These are phyloP conservation scores for Mola mola DNA, from an alignment of 2,113 vertebrate genomes.

Conservation along the genomic window DNA sequence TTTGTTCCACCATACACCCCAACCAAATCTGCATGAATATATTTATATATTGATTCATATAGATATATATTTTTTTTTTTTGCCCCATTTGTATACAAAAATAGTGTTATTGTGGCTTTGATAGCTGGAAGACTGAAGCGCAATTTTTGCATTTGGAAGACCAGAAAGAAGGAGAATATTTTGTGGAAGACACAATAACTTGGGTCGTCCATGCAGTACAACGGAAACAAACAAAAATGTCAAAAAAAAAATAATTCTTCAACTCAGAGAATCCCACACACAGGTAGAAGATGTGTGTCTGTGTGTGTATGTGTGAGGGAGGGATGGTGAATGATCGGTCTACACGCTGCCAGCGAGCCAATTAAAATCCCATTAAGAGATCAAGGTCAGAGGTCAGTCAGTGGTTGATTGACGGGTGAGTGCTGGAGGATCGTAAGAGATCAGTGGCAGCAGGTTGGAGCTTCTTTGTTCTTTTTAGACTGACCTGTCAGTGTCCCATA, in stretches of 20 bases:
- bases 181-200: slow-evolving; percentile 77
- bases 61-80: slow-evolving; percentile 58
- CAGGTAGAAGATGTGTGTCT: slow-evolving; percentile 34
- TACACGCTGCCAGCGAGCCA: slow-evolving; percentile 52
- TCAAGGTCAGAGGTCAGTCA: slow-evolving; percentile 46
- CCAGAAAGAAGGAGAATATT: slow-evolving; percentile 59
- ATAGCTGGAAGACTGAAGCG: slow-evolving; percentile 82
- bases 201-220: slow-evolving; percentile 74
- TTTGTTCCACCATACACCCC: slow-evolving; percentile 51
- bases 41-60: slow-evolving; percentile 68
- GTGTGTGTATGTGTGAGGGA: slow-evolving; percentile 21
- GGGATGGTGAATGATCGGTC: slow-evolving; percentile 45
- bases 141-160: slow-evolving; percentile 80
- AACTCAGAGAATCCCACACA: slow-evolving; percentile 47
- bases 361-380: slow-evolving; percentile 36
- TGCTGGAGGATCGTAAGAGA: slow-evolving; percentile 33
- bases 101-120: slow-evolving; percentile 82
- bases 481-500: slow-evolving; percentile 9
- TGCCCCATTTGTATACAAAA: slow-evolving; percentile 74
- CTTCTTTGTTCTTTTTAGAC: slow-evolving; percentile 4
- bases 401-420: slow-evolving; percentile 28
- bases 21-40: slow-evolving; percentile 63
- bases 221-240: slow-evolving; percentile 25
- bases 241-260: slow-evolving; percentile 8
- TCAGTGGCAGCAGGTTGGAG: not conserved